phyloP scores from a whole-genome alignment of 1,140 invertebrate species.

The Drosophila subpulchrella region DNA sequence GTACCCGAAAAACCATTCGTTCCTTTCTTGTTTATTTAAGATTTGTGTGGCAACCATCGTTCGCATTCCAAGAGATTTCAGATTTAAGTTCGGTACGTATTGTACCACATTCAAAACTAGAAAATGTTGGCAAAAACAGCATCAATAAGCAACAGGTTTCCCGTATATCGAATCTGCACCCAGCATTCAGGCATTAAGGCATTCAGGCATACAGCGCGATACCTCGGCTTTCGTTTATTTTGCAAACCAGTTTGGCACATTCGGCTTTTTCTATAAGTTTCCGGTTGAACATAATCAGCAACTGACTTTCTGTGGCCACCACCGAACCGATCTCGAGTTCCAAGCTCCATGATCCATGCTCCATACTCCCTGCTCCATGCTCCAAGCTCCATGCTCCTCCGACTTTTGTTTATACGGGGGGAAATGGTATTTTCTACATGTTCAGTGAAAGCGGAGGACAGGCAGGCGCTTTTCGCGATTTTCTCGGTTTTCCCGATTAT shows the following conservation, averaged over 20 bases:
- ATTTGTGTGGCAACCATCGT: conserved; percentile 56
- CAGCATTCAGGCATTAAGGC: conserved; percentile 32
- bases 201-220: conserved; percentile 20
- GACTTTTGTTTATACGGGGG: conserved; percentile 32
- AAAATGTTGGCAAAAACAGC: conserved; percentile 61
- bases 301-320: conserved; percentile 40
- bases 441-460: conserved; percentile 47
- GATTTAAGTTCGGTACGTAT: conserved; percentile 63
- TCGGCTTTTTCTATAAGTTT: conserved; percentile 60
- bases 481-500: conserved; percentile 27
- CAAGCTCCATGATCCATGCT: not conserved
- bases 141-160: conserved; percentile 65
- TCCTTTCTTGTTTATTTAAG: conserved; percentile 48
- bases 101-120: conserved; percentile 64
- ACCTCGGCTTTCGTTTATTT: conserved; percentile 58
- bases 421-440: conserved; percentile 12
- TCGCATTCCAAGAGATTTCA: conserved; percentile 59
- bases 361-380: not conserved
- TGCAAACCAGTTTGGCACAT: conserved; percentile 64
- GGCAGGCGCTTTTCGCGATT: conserved; percentile 14
- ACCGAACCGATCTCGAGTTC: not conserved
- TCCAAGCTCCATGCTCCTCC: conserved; percentile 22
- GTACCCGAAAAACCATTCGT: conserved; percentile 18
- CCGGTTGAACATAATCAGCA: conserved; percentile 60
- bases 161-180: conserved; percentile 42